Conservation (phyloP, 1,140 invertebrate genomes). For the Aleiodes sp. region DNA sequence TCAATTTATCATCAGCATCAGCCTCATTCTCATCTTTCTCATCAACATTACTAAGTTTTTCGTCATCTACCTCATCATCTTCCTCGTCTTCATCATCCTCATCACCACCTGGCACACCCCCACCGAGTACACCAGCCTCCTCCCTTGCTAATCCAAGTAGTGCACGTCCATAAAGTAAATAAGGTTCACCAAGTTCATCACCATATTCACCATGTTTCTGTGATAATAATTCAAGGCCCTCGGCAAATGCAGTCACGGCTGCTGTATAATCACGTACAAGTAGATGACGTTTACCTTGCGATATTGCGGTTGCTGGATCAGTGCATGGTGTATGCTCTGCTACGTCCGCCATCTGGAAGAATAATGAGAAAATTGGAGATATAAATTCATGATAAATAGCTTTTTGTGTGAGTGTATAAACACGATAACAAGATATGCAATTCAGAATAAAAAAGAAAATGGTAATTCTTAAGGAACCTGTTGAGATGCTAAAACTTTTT, state of each 20-base stretch:
- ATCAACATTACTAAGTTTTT: constrained; percentile 55
- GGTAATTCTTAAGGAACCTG: neutral
- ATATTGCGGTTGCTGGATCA: constrained; percentile 69
- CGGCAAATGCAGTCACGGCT: constrained; percentile 80
- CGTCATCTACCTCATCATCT: constrained; percentile 60
- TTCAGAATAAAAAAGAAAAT: neutral
- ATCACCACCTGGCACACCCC: constrained; percentile 72
- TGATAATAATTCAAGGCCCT: constrained; percentile 78
- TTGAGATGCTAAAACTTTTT: neutral
- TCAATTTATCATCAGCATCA: constrained; percentile 35
- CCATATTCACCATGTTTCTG: constrained; percentile 78
- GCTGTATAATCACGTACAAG: constrained; percentile 80
- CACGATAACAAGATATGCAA: neutral
- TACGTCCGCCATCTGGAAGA: constrained; percentile 70
- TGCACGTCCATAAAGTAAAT: constrained; percentile 82
- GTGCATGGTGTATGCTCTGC: constrained; percentile 60
- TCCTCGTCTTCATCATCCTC: constrained; percentile 68
- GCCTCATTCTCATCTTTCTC: constrained; percentile 50
- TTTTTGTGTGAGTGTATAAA: neutral
- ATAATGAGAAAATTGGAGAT: constrained; percentile 24
- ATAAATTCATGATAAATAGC: constrained; percentile 18
- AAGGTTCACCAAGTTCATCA: constrained; percentile 84
- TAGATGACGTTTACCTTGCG: constrained; percentile 79
- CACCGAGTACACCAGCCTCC: constrained; percentile 82
- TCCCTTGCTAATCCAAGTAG: constrained; percentile 82